Base-by-base conservation (phyloP, 2,888 invertebrate species). In the Nudaria mundana region DNA sequence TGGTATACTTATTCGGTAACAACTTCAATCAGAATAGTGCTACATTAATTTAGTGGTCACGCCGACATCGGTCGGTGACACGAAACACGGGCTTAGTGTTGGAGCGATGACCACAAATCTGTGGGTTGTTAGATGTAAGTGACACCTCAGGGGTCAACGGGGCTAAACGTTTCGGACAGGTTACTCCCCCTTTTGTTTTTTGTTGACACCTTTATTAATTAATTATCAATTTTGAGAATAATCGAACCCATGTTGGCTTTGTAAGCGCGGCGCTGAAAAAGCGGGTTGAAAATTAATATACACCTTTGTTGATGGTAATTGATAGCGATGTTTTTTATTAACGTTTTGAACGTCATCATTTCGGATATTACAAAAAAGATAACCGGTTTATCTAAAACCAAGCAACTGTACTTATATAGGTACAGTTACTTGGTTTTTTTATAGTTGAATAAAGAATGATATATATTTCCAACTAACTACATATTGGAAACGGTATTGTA, bases 61-160 rank as follows among this genome's bases (percentile, higher is more conserved):
- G 60, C 50, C 48, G 75, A 70, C 71, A 65, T 63, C 51, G 52
- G 54, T 63, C 52, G 56, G 48, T 62, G 66, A 65, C 64, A 68
- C 66, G 70, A 64, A 68, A 64, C 64, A 62, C 52, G 54, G 64
- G 60, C 58, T 56, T 65, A 66, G 61, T 56, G 62, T 59, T 63
- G 59, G 61, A 61, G 57, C 65, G 57, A 68, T 71, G 76, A 82
- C 86, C 86, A 86, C 86, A 82, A 84, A 87, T 85, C 84, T 81
- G 81, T 63, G 82, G 83, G 55, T 34, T 48, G 64, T 58, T 62
- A 57, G 60, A 50, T 84, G 86, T 68, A 64, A 57, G 70, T 83
- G 81, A 78, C 80, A 78, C 69, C 76, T 71, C 71, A 63, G 62
- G 61, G 40, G 66, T 64, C 65, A 61, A 34, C 34, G 30, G 15